Conservation (phyloP, 2,113 vertebrate genomes). For the Hemicordylus capensis region DNA sequence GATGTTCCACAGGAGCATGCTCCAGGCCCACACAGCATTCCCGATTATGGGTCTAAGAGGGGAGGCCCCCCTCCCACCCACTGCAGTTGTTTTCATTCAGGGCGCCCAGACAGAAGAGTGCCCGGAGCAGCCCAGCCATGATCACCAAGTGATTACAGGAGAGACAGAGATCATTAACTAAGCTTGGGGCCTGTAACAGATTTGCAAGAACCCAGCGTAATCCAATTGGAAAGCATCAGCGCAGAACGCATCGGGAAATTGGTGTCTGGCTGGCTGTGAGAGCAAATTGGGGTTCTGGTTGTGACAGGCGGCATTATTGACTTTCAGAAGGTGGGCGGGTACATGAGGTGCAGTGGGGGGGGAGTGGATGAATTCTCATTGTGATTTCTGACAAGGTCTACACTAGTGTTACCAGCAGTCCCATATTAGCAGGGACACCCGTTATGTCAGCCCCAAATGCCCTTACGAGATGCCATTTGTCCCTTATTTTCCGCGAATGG, state of each 20-base stretch:
- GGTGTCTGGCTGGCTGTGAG: conserved; percentile 6
- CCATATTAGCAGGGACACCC: no score
- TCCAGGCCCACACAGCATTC: no score
- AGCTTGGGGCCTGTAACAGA: neutral
- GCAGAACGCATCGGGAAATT: conserved; percentile 48
- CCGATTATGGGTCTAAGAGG: neutral
- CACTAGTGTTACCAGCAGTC: no score
- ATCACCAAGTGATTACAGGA: neutral
- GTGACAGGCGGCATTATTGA: conserved; percentile 32
- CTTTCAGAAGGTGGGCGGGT: conserved; percentile 16
- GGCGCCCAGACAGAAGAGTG: neutral
- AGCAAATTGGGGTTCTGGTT: conserved; percentile 41
- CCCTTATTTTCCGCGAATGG: no score
- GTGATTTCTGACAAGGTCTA: no score
- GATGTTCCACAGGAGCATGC: no score
- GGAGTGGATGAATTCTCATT: no score
- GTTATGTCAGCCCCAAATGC: no score
- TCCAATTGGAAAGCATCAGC: conserved; percentile 65
- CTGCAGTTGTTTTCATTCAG: conserved; percentile 17
- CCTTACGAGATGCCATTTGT: no score
- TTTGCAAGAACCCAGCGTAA: conserved; percentile 38
- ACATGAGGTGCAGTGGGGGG: no score
- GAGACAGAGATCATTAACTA: conserved; percentile 27
- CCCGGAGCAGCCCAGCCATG: neutral
- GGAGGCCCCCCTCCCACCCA: neutral